A percentile compares a stretch with the other conserved stretches of the same genome.
Conservation (phyloP, 2,888 invertebrate genomes). For the Campaea margaritaria region DNA sequence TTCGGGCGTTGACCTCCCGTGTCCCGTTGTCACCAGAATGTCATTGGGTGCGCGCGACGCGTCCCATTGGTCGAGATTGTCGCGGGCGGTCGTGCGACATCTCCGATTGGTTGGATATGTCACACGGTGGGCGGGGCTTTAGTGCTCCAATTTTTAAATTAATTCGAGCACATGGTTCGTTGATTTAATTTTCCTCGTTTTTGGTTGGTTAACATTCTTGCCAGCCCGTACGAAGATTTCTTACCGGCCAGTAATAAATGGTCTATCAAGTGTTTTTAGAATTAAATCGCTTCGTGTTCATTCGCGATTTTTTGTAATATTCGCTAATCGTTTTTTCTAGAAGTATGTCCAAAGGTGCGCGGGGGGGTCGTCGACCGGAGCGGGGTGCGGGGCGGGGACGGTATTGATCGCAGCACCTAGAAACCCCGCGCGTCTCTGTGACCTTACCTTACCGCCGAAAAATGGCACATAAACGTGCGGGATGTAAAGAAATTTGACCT, state of each 20-base stretch:
- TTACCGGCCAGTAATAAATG: background rate
- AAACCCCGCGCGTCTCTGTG: conserved; percentile 44
- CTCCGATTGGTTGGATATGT: conserved; percentile 74
- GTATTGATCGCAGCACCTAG: conserved; percentile 66
- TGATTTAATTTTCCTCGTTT: conserved; percentile 10
- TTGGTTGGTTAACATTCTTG: conserved; percentile 18
- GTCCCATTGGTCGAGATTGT: conserved; percentile 71
- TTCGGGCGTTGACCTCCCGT: conserved; percentile 70
- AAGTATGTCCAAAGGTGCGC: conserved; percentile 37
- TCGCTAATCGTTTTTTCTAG: conserved; percentile 29
- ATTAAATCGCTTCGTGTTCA: no score
- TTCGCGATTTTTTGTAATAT: background rate
- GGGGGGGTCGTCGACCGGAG: conserved; percentile 48
- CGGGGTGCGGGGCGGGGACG: conserved; percentile 43
- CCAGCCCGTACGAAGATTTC: background rate
- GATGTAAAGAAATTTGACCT: conserved; percentile 21
- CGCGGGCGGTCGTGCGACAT: conserved; percentile 80
- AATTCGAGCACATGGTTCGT: conserved; percentile 41
- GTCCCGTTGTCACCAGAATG: conserved; percentile 77
- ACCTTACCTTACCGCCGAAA: conserved; percentile 48
- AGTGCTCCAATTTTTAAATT: conserved; percentile 64
- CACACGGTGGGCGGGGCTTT: conserved; percentile 67
- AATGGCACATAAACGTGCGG: conserved; percentile 44
- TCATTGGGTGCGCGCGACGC: conserved; percentile 76
- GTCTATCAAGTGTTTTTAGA: no score